Conservation (phyloP, 2,113 vertebrate species). For the Propithecus coquereli region DNA sequence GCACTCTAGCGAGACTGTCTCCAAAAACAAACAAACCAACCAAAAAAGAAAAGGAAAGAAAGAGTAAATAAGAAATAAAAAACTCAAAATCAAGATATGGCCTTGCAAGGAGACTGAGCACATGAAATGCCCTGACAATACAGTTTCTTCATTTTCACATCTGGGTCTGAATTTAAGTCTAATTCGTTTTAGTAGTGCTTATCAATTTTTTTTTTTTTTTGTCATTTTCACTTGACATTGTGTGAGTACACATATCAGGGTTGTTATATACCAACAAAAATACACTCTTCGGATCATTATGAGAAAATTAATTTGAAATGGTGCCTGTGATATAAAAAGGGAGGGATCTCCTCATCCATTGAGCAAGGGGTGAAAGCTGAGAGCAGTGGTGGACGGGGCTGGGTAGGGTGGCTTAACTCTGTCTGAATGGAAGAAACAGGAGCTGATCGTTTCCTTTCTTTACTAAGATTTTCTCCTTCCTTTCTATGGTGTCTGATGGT, state of each 20-base stretch:
- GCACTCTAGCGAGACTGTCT: no score
- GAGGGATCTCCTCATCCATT: background rate
- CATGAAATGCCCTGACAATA: background rate
- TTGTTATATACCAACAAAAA: background rate
- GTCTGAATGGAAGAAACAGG: background rate
- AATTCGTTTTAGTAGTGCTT: background rate
- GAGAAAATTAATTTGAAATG: background rate
- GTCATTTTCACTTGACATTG: background rate
- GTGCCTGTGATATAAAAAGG: background rate
- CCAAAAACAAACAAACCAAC: no score
- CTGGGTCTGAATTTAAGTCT: background rate
- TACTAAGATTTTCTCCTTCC: no score
- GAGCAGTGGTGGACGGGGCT: background rate
- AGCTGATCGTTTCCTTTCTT: background rate
- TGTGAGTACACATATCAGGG: background rate
- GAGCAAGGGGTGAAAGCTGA: no score
- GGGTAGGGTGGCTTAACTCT: background rate
- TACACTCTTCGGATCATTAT: background rate
- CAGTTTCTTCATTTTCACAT: background rate
- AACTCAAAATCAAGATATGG: no score
- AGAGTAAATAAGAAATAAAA: no score
- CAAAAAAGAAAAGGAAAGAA: no score
- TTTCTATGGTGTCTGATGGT: no score
- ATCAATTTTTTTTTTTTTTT: background rate
- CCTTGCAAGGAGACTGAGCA: background rate